A percentile compares a stretch with the other conserved stretches of the same genome.
Conservation (phyloP, 2,797 vertebrate genomes). For the Enteromius radiatus region DNA sequence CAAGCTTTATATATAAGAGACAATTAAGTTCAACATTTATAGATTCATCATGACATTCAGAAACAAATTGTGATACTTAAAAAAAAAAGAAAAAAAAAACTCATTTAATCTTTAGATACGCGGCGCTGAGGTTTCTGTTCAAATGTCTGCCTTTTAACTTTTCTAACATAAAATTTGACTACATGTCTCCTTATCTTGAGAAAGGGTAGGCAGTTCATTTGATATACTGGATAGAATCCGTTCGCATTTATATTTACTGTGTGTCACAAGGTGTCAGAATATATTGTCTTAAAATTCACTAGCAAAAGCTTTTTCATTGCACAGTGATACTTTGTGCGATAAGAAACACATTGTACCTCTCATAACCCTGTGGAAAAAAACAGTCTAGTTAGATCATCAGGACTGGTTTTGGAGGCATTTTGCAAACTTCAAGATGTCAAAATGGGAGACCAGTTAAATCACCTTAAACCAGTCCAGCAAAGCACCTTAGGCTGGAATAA, state of each 20-base stretch:
- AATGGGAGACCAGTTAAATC: not conserved
- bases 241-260: not conserved
- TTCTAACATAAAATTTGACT: conserved; percentile 13
- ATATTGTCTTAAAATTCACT: conserved; percentile 22
- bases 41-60: not conserved
- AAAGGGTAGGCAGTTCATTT: not conserved
- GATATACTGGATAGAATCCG: not conserved
- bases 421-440: not conserved
- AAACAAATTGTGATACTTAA: not conserved
- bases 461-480: conserved; percentile 17
- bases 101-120: not conserved
- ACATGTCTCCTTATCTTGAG: conserved; percentile 6
- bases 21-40: not conserved
- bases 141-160: conserved; percentile 6
- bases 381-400: not conserved
- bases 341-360: conserved; percentile 16
- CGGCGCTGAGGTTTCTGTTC: not conserved
- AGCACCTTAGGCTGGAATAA: not conserved
- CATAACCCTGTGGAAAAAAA: not conserved
- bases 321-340: not conserved
- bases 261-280: conserved; percentile 11
- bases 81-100: not conserved
- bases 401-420: not conserved
- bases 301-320: not conserved
- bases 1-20: not conserved